Evolutionary conservation across 2,113 vertebrate genomes (phyloP), one percentile per base, ranked within the genome.

Genomic region (Pimephales promelas): DNA sequence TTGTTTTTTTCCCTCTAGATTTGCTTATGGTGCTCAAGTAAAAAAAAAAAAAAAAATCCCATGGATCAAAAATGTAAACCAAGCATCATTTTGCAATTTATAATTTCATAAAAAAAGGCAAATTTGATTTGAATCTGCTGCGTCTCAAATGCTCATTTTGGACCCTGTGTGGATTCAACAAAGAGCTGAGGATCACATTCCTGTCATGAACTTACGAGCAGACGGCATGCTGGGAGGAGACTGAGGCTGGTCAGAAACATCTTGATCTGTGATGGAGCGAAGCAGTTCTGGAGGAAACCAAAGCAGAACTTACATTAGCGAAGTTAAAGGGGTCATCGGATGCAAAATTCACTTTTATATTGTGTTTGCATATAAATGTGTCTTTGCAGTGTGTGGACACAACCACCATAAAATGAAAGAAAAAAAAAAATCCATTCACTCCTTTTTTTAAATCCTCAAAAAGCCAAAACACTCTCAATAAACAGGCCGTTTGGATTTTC

Each of bases 261-360:
- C 81, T 91, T 92, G 90, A 84, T 92, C 92, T 43, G 87, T 78
- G 36, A 87, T 54, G n/a, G 49, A 54, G 3, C 74, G 77, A 79
- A 89, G 71, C 84, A 22, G 57, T 45, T 43, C 92, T 93, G 54
- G 10, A 84, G 88, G 26, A 86, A 40, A 83, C 6, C 43, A 20
- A 79, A 10, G 59, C 54, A 75, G 18, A 31, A n/a, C 7, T 49
- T 40, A 14, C 34, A 76, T 31, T 49, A 36, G 64, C 10, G 64
- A 36, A 22, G 64, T 31, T 10, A 36, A 36, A 68, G 64, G 8
- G 40, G 8, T 40, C 40, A 40, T 40, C 40, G 8, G 40, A 40
- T 40, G 40, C 40, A 40, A 9, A 9, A 40, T 40, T 40, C 40
- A 40, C 40, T 40, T 40, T 40, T 40, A 40, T 40, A 40, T 9